phyloP scores from a whole-genome alignment of 2,113 vertebrate species.

The Oreochromis aureus region DNA sequence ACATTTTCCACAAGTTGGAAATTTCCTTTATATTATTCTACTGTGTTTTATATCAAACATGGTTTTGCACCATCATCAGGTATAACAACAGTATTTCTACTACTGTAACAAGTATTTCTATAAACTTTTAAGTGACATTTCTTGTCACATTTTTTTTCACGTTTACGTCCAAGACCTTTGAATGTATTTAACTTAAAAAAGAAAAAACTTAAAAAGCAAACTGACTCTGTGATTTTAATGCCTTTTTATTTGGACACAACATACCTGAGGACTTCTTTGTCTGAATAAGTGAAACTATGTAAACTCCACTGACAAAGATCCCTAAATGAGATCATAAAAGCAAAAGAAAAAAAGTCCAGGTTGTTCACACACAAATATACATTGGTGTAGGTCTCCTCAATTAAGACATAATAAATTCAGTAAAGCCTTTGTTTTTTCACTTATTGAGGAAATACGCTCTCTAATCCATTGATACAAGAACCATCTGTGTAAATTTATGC shows the following conservation, averaged over 20 bases:
- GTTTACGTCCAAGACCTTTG: background rate
- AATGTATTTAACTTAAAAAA: background rate
- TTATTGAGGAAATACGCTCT: conserved; percentile 68
- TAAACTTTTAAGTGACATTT: background rate
- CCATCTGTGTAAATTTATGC: conserved; percentile 75
- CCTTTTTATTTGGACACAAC: background rate
- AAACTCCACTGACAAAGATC: conserved; percentile 27
- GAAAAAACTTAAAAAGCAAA: background rate
- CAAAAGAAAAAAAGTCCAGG: background rate
- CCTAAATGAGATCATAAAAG: conserved; percentile 2
- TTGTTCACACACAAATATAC: conserved; percentile 64
- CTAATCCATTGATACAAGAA: conserved; percentile 71
- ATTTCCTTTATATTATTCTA: background rate
- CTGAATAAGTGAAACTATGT: conserved; percentile 6
- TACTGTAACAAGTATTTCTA: background rate
- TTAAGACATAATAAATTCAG: conserved; percentile 73
- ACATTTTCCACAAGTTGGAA: background rate
- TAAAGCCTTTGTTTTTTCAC: conserved; percentile 50
- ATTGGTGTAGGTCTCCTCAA: conserved; percentile 56
- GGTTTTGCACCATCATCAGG: background rate
- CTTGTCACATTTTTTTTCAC: background rate
- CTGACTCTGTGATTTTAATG: background rate
- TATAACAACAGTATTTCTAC: background rate
- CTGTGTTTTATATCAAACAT: background rate
- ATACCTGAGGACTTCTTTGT: conserved; percentile 22